Evolutionary conservation across 2,113 vertebrate species (phyloP).

Genomic region (Guaruba guarouba): DNA sequence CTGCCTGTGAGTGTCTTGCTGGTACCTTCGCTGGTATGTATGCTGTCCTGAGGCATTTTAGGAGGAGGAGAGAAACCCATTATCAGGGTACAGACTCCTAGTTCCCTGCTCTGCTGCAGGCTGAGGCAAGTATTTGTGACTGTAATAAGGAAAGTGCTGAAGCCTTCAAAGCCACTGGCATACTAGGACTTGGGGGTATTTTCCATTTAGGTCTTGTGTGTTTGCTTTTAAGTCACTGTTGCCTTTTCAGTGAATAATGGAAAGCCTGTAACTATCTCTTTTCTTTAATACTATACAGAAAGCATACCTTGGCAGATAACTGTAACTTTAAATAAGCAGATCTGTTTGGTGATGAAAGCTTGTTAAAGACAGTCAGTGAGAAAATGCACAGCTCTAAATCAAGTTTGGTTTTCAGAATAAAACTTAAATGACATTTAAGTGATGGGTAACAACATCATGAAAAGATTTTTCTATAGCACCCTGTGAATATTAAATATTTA

Average conservation of each 20-base stretch:
- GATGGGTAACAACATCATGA: background rate
- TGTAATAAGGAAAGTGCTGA: background rate
- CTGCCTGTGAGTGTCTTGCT: background rate
- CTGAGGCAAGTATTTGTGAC: background rate
- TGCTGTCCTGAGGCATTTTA: background rate
- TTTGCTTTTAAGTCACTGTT: background rate
- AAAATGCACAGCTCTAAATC: background rate
- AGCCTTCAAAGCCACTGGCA: background rate
- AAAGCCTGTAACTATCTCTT: background rate
- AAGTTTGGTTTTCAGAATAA: background rate
- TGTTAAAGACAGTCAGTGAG: background rate
- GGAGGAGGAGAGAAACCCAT: background rate
- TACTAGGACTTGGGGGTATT: background rate
- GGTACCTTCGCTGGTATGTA: background rate
- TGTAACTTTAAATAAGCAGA: background rate
- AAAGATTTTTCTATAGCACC: background rate
- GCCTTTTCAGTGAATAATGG: background rate
- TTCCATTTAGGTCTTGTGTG: background rate
- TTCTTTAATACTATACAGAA: background rate
- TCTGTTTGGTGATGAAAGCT: background rate
- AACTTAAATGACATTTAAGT: background rate
- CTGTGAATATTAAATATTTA: background rate
- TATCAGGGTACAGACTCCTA: background rate
- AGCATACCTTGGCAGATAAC: background rate
- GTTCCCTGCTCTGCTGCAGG: background rate